These are phyloP conservation scores for Eulemur rufifrons DNA, from an alignment of 2,113 vertebrate genomes.

Conservation along the genomic window DNA sequence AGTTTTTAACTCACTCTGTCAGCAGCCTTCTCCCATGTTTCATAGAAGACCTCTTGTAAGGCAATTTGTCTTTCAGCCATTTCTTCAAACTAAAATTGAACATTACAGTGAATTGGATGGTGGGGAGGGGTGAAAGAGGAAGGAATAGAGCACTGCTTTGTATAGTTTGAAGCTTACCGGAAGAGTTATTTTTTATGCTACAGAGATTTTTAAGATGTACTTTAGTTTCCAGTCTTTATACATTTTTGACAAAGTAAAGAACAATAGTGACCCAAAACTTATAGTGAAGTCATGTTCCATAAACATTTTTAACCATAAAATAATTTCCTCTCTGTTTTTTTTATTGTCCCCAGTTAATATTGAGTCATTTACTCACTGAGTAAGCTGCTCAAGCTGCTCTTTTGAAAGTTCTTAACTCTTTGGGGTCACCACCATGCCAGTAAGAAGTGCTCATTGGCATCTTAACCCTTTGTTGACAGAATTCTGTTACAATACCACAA, in stretches of 20 bases:
- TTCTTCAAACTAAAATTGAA: constrained; percentile 74
- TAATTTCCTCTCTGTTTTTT: not conserved
- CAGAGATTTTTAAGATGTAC: constrained; percentile 43
- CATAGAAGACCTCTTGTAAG: constrained; percentile 68
- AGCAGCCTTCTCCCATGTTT: constrained; percentile 67
- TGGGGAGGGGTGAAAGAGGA: not conserved
- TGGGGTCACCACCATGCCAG: not conserved
- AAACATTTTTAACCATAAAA: constrained; percentile 26
- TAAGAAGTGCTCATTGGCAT: not conserved
- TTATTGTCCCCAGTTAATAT: not conserved
- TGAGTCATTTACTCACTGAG: not conserved
- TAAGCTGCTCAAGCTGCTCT: not conserved
- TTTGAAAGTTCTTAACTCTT: not conserved
- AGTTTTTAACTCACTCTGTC: constrained; percentile 65
- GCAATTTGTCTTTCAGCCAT: constrained; percentile 76
- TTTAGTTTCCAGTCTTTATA: constrained; percentile 29
- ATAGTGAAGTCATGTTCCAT: not conserved
- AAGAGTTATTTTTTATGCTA: constrained; percentile 64
- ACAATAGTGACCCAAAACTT: constrained; percentile 35
- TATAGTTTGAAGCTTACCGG: not conserved
- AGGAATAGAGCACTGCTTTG: constrained; percentile 10
- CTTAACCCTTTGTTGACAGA: not conserved
- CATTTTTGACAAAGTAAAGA: constrained; percentile 50
- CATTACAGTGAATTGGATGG: constrained; percentile 50
- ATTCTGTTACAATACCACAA: not conserved